phyloP scores from a whole-genome alignment of 2,113 vertebrate genomes.

The Sphyrna mokarran region DNA sequence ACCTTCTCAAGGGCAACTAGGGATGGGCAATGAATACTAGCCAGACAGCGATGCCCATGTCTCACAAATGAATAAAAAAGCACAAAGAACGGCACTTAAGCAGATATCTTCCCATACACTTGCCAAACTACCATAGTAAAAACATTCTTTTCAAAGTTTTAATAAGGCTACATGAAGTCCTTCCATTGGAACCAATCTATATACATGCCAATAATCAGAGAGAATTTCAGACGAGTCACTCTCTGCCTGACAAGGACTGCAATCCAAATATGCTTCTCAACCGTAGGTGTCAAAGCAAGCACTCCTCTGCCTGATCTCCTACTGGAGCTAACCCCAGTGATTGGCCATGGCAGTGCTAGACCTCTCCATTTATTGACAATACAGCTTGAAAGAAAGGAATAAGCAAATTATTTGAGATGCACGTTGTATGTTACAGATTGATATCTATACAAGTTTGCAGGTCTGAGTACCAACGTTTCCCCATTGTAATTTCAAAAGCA shows the following conservation, averaged over 20 bases:
- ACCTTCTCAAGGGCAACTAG: too few relatives aligned
- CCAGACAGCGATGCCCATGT: too few relatives aligned
- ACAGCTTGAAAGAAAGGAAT: neutral
- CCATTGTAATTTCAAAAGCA: neutral
- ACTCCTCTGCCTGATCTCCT: slow-evolving; percentile 19
- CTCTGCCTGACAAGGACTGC: neutral
- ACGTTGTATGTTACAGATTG: neutral
- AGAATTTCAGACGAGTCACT: neutral
- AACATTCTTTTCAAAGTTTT: neutral
- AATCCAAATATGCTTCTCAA: neutral
- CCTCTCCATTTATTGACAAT: neutral
- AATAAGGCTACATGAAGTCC: neutral
- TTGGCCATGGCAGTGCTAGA: neutral
- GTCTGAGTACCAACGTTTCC: neutral
- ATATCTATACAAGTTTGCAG: neutral
- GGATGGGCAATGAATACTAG: too few relatives aligned
- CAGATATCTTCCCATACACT: neutral
- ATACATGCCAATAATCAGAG: neutral
- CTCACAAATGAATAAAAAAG: too few relatives aligned
- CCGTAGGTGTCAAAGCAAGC: slow-evolving; percentile 4
- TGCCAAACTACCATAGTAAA: neutral
- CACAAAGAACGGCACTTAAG: neutral
- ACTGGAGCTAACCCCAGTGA: neutral
- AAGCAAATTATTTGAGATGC: neutral
- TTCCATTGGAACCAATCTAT: neutral